These are phyloP conservation scores for Neodon shergylaensis DNA, from an alignment of 2,113 vertebrate species.

Conservation along the genomic window DNA sequence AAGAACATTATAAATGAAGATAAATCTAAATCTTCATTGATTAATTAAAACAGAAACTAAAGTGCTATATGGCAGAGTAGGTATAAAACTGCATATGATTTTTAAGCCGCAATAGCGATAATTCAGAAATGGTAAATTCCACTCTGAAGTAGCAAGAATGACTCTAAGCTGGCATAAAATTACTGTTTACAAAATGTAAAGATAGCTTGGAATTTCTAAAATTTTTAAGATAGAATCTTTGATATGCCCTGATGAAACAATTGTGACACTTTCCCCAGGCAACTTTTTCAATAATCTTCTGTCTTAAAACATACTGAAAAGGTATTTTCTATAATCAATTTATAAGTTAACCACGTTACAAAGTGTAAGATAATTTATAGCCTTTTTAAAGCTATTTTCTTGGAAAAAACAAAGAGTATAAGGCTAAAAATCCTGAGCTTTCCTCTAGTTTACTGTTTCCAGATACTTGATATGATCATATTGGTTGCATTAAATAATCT, in stretches of 20 bases:
- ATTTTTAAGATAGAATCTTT: neutral
- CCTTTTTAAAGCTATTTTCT: neutral
- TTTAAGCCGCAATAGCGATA: neutral
- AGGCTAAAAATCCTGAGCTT: neutral
- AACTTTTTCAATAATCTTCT: conserved; percentile 2
- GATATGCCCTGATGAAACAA: neutral
- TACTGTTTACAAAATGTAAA: conserved; percentile 33
- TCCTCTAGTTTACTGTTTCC: neutral
- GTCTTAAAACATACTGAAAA: conserved; percentile 40
- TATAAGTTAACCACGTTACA: neutral
- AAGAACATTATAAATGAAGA: neutral
- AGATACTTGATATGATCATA: neutral
- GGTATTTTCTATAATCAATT: neutral
- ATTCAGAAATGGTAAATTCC: neutral
- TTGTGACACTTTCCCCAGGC: neutral
- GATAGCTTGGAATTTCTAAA: neutral
- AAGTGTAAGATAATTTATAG: neutral
- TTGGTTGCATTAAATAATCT: neutral
- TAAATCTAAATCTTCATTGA: neutral
- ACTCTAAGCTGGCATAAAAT: neutral
- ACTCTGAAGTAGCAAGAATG: conserved; percentile 7
- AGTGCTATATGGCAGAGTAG: neutral
- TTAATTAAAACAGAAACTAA: conserved; percentile 40
- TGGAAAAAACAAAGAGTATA: neutral
- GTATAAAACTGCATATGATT: neutral